Evolutionary conservation across 2,113 vertebrate genomes (phyloP), one percentile per base, ranked within the genome.

Genomic region (Ovis canadensis): DNA sequence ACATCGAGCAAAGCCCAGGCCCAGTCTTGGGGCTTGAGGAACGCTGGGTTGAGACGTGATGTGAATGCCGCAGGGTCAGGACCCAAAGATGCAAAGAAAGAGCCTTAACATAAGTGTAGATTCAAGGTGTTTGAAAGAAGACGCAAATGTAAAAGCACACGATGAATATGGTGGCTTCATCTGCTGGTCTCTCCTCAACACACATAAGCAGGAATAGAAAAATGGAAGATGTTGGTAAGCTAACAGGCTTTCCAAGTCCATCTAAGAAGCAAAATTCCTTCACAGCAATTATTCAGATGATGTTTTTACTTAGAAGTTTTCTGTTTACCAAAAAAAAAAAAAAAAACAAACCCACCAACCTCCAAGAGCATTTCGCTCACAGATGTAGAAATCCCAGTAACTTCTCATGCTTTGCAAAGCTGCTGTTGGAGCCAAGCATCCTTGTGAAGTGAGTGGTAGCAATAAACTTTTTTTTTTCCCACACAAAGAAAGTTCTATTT

Each of bases 111-210:
- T 31, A 16, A 64, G 19, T 1, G 27, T 1, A 4, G 62, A 80
- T 14, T 77, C 21, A 15, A 59, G 9, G 14, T 29, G 10, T 15
- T 29, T 54, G 77, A 80, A 16, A 52, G 48, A 54, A 33, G 78
- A 43, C 0, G 0, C 14, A 7, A 59, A 23, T 13, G 6, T 52
- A 11, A 27, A 85, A 50, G 14, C 0, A 10, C 31, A 5, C 2
- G 1, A 50, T 1, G 9, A 80, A 23, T 0, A 5, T 0, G 25
- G n/a, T 4, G 12, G 36, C 43, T 43, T 54, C 13, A 6, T 40
- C 50, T 33, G 40, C 43, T 36, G 6, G 33, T 12, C 14, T 67
- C 25, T 4, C 29, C 8, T 36, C 12, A 45, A 23, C 9, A 36
- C 2, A 36, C 40, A 3, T 19, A 7, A n/a, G n/a, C 3, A 31